Evolutionary conservation across 2,797 vertebrate genomes (phyloP).

Genomic region (Muscicapa comitata): DNA sequence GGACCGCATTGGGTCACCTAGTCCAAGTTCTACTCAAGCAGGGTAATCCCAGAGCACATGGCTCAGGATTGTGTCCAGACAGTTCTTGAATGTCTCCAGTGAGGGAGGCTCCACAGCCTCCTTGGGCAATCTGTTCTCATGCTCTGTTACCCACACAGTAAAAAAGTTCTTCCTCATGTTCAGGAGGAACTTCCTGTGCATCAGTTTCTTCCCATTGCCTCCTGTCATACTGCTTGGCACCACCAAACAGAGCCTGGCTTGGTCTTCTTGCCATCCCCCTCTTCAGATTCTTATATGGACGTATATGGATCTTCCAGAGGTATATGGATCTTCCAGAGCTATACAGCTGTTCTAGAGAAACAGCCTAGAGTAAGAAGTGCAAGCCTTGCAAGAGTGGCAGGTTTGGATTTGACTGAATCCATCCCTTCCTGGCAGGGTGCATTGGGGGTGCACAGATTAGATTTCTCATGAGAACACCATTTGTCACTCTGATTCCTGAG

Average conservation of each 20-base stretch:
- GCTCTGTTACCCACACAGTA: accelerated
- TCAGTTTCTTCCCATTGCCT: not conserved
- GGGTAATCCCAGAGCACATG: not conserved
- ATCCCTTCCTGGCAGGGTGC: not conserved
- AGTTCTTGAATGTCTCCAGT: not conserved
- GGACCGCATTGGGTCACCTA: not conserved
- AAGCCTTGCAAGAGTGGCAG: not conserved
- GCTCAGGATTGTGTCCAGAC: not conserved
- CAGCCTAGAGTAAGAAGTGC: not conserved
- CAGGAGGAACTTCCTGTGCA: not conserved
- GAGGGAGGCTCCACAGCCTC: not conserved
- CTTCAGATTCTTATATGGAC: not conserved
- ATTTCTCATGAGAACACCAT: not conserved
- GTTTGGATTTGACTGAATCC: not conserved
- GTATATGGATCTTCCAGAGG: not conserved
- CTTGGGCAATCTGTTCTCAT: not conserved
- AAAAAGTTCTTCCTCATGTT: not conserved
- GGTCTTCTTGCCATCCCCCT: not conserved
- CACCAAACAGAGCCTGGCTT: not conserved
- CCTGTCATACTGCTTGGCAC: not conserved
- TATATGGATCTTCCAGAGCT: not conserved
- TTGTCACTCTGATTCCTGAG: not conserved
- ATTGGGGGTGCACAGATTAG: not conserved
- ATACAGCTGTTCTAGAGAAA: not conserved
- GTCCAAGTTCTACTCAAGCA: not conserved